These are phyloP conservation scores for Oeneis ivallda DNA, from an alignment of 2,888 invertebrate species.

Conservation along the genomic window DNA sequence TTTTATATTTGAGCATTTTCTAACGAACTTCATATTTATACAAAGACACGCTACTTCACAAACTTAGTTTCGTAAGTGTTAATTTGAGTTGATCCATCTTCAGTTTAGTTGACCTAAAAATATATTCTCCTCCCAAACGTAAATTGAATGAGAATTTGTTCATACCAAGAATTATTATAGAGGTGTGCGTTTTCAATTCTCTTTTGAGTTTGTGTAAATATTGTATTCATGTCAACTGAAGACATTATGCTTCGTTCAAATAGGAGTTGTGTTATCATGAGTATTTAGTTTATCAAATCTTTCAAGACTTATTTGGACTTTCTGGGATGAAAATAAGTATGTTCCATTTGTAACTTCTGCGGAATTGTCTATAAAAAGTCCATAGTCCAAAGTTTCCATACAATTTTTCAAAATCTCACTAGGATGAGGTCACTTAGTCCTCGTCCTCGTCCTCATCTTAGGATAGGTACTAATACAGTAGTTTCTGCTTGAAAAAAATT, in stretches of 20 bases:
- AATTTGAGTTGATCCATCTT: conserved; percentile 18
- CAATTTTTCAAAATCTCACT: too few relatives aligned
- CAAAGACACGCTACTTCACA: conserved; percentile 6
- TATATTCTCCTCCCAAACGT: conserved; percentile 4
- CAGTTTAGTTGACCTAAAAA: conserved; percentile 15
- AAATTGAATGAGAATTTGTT: conserved; percentile 1
- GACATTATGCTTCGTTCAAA: background rate
- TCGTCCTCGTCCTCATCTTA: too few relatives aligned
- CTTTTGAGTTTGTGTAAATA: background rate
- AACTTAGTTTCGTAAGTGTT: conserved; percentile 15
- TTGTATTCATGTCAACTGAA: conserved; percentile 2
- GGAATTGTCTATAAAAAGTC: too few relatives aligned
- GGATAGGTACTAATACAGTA: too few relatives aligned
- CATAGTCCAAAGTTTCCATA: too few relatives aligned
- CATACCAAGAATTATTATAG: background rate
- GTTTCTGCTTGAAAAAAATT: too few relatives aligned
- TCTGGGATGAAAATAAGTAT: background rate
- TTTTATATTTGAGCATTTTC: too few relatives aligned
- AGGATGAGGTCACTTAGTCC: too few relatives aligned
- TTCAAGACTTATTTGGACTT: background rate
- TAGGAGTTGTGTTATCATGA: background rate
- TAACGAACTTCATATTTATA: too few relatives aligned
- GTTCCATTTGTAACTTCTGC: too few relatives aligned
- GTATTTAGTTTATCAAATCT: background rate
- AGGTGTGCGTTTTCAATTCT: background rate